Evolutionary conservation across 2,888 invertebrate genomes (phyloP), one percentile per base, ranked within the genome.

Genomic region (Polymixis flavicincta): DNA sequence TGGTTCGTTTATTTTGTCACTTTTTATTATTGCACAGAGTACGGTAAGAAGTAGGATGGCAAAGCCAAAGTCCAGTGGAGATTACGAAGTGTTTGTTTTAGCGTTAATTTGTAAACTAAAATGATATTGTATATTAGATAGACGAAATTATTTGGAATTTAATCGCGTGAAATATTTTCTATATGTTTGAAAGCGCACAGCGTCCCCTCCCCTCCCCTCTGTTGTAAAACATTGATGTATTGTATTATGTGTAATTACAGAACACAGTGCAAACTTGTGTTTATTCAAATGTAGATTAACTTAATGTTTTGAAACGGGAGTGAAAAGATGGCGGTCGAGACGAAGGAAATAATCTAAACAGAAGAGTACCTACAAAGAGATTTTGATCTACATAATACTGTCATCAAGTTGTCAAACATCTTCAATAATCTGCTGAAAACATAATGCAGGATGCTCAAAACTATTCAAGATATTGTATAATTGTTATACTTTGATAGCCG

Each of bases 101-200:
- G 92, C 76, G 74, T 88, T 93, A 91, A 92, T 92, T 90, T 91
- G 87, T 92, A 90, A 88, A 89, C 88, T 86, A 88, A 88, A 90
- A 89, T 86, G 85, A 90, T 90, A 92, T 91, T 92, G 90, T 91
- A 91, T 89, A 90, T 91, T 93, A 94, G 93, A 92, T 93, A 94
- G 93, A 88, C 75, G 83, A 92, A 93, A 92, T 92, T 92, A 88
- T 85, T 86, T 89, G 81, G 78, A 84, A 86, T 79, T 85, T 84
- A 86, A 67, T 82, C 80, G 19, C 76, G 81, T 83, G 73, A 61
- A 79, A 76, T 76, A 65, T 82, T 84, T 84, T 73, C 57, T 52
- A 76, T 74, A 75, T 77, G 83, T 81, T 84, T 57, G 76, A 73
- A 85, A 85, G 85, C 91, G 91, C 91, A 91, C 91, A 91, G 87